These are phyloP conservation scores for Sphecodes monilicornis DNA, from an alignment of 2,888 invertebrate species.

Conservation along the genomic window DNA sequence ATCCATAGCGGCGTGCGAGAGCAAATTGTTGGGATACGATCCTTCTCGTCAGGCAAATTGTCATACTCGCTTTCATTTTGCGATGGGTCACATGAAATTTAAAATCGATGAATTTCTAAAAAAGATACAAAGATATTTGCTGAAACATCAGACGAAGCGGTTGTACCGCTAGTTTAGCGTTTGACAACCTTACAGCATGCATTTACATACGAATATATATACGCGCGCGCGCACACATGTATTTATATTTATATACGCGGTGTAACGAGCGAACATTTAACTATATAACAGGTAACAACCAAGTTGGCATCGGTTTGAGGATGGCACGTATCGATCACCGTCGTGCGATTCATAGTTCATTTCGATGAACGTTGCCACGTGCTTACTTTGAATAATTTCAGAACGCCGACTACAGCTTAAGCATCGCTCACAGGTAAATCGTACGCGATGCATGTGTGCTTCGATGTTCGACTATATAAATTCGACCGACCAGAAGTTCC, in stretches of 20 bases:
- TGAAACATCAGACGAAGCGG: not conserved
- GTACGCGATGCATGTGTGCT: not conserved
- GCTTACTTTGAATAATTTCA: not conserved
- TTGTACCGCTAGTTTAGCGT: not conserved
- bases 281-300: no score
- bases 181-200: not conserved
- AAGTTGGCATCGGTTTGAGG: not conserved
- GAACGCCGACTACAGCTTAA: not conserved
- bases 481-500: not conserved
- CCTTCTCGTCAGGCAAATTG: conserved; percentile 41
- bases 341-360: not conserved
- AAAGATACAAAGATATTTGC: not conserved
- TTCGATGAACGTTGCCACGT: not conserved
- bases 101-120: conserved; percentile 19
- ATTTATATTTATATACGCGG: not conserved
- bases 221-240: not conserved
- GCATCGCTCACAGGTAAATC: not conserved
- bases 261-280: not conserved
- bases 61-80: conserved; percentile 34
- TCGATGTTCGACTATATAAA: not conserved
- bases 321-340: not conserved
- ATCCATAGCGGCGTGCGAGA: conserved; percentile 39
- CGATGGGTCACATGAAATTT: conserved; percentile 27
- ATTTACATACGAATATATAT: not conserved
- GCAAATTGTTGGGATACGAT: conserved; percentile 34